Conservation (phyloP, 2,113 vertebrate genomes). For the Gavialis gangeticus region DNA sequence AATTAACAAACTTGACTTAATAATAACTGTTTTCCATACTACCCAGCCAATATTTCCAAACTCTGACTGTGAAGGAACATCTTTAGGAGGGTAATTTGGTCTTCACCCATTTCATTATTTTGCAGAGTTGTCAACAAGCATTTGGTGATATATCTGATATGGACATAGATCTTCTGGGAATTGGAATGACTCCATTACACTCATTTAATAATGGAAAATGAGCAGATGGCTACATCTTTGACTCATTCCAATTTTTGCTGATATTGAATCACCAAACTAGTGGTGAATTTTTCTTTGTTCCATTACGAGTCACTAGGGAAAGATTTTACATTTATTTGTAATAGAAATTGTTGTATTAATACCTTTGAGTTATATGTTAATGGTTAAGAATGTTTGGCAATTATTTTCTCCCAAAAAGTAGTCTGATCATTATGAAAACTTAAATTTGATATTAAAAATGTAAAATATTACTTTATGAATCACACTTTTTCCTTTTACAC, state of each 20-base stretch:
- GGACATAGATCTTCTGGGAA: neutral
- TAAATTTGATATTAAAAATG: neutral
- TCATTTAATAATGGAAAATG: neutral
- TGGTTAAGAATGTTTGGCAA: too few relatives aligned
- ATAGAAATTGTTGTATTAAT: neutral
- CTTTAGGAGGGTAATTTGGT: neutral
- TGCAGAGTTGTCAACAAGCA: neutral
- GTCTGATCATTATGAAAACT: neutral
- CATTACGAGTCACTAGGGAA: neutral
- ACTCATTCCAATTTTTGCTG: neutral
- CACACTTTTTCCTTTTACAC: neutral
- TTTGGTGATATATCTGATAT: neutral
- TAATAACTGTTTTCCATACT: neutral
- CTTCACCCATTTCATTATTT: neutral
- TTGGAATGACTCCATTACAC: neutral
- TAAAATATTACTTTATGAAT: neutral
- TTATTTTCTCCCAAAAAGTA: neutral
- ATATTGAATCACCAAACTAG: constrained; percentile 22
- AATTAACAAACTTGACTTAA: neutral
- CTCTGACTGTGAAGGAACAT: neutral
- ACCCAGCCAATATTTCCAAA: neutral
- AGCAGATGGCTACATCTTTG: constrained; percentile 25
- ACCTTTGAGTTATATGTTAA: neutral
- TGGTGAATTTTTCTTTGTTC: constrained; percentile 9
- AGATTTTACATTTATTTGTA: neutral